Conservation (phyloP, 2,113 vertebrate species). For the Formicarius rufipectus region DNA sequence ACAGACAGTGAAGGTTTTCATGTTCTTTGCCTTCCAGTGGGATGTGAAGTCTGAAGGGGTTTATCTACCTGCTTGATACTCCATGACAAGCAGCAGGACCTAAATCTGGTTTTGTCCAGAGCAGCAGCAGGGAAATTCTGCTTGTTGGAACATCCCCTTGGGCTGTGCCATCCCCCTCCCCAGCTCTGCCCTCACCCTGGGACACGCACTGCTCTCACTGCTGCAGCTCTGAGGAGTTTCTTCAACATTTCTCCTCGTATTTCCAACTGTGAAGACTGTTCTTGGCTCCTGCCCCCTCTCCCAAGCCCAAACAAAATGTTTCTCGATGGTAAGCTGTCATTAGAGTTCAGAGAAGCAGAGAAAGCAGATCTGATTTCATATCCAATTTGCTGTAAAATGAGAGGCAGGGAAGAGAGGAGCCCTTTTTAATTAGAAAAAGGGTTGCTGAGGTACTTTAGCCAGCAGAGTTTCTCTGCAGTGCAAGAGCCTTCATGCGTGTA, state of each 20-base stretch:
- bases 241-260: background rate
- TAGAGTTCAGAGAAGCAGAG: conserved; percentile 15
- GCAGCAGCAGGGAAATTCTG: background rate
- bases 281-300: conserved; percentile 9
- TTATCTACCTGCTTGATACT: background rate
- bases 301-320: conserved; percentile 49
- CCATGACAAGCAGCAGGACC: background rate
- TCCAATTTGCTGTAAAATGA: conserved; percentile 57
- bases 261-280: background rate
- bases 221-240: background rate
- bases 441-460: background rate
- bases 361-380: conserved; percentile 55
- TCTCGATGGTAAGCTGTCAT: conserved; percentile 20
- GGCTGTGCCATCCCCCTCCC: fast-evolving
- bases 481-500: background rate
- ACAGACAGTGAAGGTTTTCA: background rate
- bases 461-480: background rate
- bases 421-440: conserved; percentile 50
- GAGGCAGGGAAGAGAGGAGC: conserved; percentile 36
- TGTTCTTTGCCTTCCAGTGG: background rate
- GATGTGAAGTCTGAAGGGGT: background rate
- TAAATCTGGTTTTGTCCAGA: background rate
- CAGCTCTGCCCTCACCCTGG: background rate
- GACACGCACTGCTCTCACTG: background rate
- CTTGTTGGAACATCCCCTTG: background rate